A percentile compares a stretch with the other conserved stretches of the same genome.
Evolutionary conservation across 2,888 invertebrate genomes (phyloP).

Genomic region (Sinodicranocentrus sp.): DNA sequence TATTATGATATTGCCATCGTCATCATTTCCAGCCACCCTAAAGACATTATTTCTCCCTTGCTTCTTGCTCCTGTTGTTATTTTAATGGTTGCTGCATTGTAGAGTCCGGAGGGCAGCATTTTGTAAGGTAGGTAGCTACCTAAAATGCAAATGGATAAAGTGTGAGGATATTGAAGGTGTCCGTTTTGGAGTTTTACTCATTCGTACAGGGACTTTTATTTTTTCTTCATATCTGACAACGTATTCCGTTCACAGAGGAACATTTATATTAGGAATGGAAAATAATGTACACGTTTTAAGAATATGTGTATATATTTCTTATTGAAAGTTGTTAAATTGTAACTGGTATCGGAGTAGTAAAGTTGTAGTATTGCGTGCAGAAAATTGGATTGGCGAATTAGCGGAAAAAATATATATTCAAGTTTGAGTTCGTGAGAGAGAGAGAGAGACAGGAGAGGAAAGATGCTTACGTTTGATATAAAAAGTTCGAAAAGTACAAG

Average conservation of each 20-base stretch:
- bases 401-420: constrained; percentile 68
- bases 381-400: constrained; percentile 75
- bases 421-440: constrained; percentile 68
- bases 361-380: constrained; percentile 74
- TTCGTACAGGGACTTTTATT: no score
- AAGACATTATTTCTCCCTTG: constrained; percentile 53
- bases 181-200: constrained; percentile 12
- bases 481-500: constrained; percentile 59
- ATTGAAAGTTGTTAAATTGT: constrained; percentile 65
- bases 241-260: no score
- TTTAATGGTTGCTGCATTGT: constrained; percentile 45
- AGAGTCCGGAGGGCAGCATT: constrained; percentile 49
- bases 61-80: constrained; percentile 45
- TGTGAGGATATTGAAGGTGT: neutral
- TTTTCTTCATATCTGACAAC: no score
- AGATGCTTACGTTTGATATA: constrained; percentile 70
- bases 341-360: constrained; percentile 7
- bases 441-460: constrained; percentile 70
- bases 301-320: constrained; percentile 33
- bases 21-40: constrained; percentile 64
- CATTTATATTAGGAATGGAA: no score
- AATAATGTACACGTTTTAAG: constrained; percentile 32
- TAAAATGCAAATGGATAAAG: constrained; percentile 28
- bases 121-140: constrained; percentile 43
- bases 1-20: constrained; percentile 40